Percentiles rank a stretch among this genome's conserved stretches.
Conservation (phyloP, 2,113 vertebrate genomes). For the Scomber scombrus region DNA sequence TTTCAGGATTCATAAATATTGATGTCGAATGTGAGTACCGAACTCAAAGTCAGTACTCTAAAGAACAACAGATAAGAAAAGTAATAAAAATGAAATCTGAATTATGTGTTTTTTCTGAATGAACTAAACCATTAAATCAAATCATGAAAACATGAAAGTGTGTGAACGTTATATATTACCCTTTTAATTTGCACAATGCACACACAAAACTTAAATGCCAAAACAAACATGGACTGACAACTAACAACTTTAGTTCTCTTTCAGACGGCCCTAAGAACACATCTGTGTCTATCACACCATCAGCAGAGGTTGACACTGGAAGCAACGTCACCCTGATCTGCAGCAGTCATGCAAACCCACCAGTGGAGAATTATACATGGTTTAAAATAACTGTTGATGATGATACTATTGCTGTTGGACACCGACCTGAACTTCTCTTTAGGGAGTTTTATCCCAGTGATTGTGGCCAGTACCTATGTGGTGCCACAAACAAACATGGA, state of each 20-base stretch:
- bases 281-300: conserved; percentile 19
- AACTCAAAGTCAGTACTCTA: background rate
- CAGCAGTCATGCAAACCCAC: conserved; percentile 61
- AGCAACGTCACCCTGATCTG: conserved; percentile 53
- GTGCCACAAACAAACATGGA: conserved; percentile 48
- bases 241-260: background rate
- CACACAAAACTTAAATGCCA: no score
- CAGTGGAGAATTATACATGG: conserved; percentile 56
- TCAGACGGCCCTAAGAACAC: conserved; percentile 66
- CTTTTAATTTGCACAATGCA: background rate
- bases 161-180: background rate
- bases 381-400: conserved; percentile 17
- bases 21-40: conserved; percentile 65
- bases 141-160: background rate
- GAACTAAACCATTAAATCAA: no score
- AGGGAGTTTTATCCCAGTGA: background rate
- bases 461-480: conserved; percentile 45
- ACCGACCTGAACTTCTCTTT: background rate
- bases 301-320: background rate
- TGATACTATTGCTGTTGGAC: background rate
- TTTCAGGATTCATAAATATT: conserved; percentile 28
- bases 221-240: no score
- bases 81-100: background rate
- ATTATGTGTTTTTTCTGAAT: background rate
- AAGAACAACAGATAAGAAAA: no score